Conservation (phyloP, 2,113 vertebrate species). For the Microcebus griseorufus region DNA sequence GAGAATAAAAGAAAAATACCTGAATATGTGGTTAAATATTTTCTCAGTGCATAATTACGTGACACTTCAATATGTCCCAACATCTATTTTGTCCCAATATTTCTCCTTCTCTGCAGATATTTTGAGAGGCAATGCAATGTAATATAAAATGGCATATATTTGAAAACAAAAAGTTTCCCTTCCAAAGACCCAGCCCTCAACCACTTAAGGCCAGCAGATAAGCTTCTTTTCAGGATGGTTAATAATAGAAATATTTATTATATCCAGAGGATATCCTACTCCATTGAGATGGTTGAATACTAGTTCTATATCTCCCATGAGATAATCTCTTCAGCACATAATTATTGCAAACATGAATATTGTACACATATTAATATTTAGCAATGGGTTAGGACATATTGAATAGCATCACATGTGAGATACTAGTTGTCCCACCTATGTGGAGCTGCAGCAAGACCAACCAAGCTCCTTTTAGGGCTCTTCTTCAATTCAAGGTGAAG, state of each 20-base stretch:
- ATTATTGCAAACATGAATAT: background rate
- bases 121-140: background rate
- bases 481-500: background rate
- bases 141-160: constrained; percentile 25
- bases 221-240: background rate
- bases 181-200: background rate
- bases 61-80: constrained; percentile 3
- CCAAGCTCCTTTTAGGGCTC: background rate
- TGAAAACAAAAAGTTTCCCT: background rate
- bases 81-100: background rate
- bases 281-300: background rate
- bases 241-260: constrained; percentile 1
- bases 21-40: constrained; percentile 23
- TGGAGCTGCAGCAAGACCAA: no score
- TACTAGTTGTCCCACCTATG: background rate
- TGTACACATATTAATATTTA: background rate
- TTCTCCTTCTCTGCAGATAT: background rate
- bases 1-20: constrained; percentile 43
- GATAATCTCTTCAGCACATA: background rate
- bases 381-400: no score
- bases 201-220: background rate
- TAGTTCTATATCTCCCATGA: background rate
- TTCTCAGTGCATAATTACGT: constrained; percentile 31
- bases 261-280: background rate
- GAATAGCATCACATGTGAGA: background rate